Evolutionary conservation across 2,113 vertebrate genomes (phyloP).

Genomic region (Cottus gobio): DNA sequence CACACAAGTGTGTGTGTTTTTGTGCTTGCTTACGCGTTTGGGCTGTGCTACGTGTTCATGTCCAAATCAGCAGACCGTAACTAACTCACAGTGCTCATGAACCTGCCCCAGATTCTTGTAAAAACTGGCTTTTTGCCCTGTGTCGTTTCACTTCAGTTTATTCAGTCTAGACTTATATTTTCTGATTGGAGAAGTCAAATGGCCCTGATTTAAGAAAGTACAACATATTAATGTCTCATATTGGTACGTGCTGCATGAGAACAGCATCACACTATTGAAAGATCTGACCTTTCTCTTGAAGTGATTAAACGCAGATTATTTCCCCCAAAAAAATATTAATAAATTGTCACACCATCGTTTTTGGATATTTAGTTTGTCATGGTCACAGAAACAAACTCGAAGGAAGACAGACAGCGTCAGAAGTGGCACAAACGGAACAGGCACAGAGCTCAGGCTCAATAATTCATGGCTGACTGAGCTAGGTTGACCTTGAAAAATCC

Average conservation of each 20-base stretch:
- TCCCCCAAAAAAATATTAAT: not conserved
- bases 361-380: conserved; percentile 16
- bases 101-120: not conserved
- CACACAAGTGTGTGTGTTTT: conserved; percentile 4
- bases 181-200: not conserved
- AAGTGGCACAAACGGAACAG: conserved; percentile 36
- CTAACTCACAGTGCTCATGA: not conserved
- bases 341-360: not conserved
- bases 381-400: conserved; percentile 3
- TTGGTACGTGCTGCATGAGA: not conserved
- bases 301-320: not conserved
- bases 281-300: not conserved
- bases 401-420: conserved; percentile 13
- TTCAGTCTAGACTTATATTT: not conserved
- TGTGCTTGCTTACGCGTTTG: not conserved
- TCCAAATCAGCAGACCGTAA: conserved; percentile 18
- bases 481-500: conserved; percentile 78
- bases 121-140: not conserved
- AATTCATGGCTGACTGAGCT: conserved; percentile 79
- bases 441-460: conserved; percentile 72
- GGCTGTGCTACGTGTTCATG: not conserved
- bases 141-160: not conserved
- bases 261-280: not conserved
- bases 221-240: not conserved
- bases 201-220: not conserved